Evolutionary conservation across 2,888 invertebrate genomes (phyloP).

Genomic region (Aphidius colemani): DNA sequence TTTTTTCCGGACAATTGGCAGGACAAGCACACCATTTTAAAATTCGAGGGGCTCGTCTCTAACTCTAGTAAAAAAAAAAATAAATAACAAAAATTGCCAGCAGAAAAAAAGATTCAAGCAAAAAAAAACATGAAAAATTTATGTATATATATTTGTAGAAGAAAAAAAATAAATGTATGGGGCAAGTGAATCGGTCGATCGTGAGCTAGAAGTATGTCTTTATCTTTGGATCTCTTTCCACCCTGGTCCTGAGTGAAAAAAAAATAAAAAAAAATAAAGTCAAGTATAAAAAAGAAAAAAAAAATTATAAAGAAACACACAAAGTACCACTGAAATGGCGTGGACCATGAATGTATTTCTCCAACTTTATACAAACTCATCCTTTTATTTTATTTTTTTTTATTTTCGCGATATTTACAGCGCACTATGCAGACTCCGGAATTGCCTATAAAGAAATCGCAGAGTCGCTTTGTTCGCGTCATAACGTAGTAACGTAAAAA

Average conservation of each 20-base stretch:
- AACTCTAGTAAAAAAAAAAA: conserved; percentile 9
- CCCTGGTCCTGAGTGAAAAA: conserved; percentile 3
- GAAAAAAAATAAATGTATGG: conserved; percentile 19
- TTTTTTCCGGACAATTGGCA: conserved; percentile 30
- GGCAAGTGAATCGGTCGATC: conserved; percentile 24
- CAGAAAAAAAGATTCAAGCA: conserved; percentile 20
- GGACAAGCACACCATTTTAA: conserved; percentile 1
- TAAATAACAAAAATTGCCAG: conserved; percentile 13
- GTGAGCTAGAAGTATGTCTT: not conserved
- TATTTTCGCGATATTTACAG: conserved; percentile 52
- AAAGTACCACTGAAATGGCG: conserved; percentile 5
- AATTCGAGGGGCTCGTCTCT: conserved; percentile 17
- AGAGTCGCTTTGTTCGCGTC: conserved; percentile 59
- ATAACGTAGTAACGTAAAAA: conserved; percentile 58
- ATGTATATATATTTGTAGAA: not conserved
- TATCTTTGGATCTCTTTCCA: not conserved
- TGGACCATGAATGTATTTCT: conserved; percentile 22
- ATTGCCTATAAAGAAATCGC: conserved; percentile 61
- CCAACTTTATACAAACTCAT: no score
- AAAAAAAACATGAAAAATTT: not conserved
- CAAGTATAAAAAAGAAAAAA: conserved; percentile 23
- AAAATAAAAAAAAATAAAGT: conserved; percentile 10
- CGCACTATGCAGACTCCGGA: conserved; percentile 54
- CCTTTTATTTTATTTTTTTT: conserved; percentile 7
- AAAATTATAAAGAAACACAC: not conserved